Evolutionary conservation across 2,113 vertebrate species (phyloP), one percentile per base, ranked within the genome.

Genomic region (Empidonax traillii): DNA sequence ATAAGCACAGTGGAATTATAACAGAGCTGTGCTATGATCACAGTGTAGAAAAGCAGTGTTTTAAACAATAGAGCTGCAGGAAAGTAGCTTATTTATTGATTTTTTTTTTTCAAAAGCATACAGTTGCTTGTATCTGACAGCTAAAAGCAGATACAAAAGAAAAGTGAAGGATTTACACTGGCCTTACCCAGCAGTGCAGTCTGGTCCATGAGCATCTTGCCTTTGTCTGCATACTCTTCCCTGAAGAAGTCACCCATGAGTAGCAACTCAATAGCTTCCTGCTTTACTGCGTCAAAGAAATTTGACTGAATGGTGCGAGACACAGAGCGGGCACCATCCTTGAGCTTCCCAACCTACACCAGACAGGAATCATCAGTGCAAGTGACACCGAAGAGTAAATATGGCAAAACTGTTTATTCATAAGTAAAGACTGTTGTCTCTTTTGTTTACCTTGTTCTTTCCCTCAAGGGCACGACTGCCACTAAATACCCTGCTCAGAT

Each of bases 251-350:
- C 98, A 49, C 98, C 98, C 31, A 97, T 90, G 31, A 98, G 97
- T 66, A 98, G 96, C 62, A 98, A 91, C 61, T 97, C 90, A 7
- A 98, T 97, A 79, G 98, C 98, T 78, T 98, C 98, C 94, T 98
- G 98, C 90, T 98, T 98, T 59, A 97, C 96, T 6, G 97, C 93
- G 9, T 98, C 98, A 4, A 97, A 97, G 90, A 98, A 98, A 95
- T 97, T 98, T 82, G 98, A 98, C 89, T 98, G 98, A 86, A 98
- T 98, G 13, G 98, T 98, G 58, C 98, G 97, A 55, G 98, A 98
- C 39, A 98, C 93, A 37, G 98, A 98, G 13, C 98, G 98, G 37
- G 98, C 98, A 12, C 98, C 97, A 16, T 98, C 98, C 90, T 98
- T 98, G 68, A 98, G 96, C 53, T 98, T 98, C 46, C 98, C 98